Percentiles rank a stretch among this genome's conserved stretches.
Conservation (phyloP, 2,113 vertebrate genomes). For the Otis tarda region DNA sequence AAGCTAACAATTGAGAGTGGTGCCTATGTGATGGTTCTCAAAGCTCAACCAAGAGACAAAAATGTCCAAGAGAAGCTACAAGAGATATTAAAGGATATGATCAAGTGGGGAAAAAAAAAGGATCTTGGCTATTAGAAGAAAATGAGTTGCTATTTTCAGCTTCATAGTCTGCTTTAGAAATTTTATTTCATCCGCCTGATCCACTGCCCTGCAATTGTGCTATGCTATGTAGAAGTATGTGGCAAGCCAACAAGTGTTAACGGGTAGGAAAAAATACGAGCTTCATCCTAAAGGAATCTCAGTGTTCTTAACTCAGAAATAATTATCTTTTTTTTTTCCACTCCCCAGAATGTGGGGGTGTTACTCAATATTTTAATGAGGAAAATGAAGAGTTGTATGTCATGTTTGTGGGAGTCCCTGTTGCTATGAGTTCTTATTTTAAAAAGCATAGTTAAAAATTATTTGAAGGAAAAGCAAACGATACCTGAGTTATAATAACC, state of each 20-base stretch:
- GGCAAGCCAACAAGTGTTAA: background rate
- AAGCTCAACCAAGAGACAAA: background rate
- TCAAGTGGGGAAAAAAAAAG: background rate
- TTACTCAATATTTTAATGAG: background rate
- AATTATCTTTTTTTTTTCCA: background rate
- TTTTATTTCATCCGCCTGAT: background rate
- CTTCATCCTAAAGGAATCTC: background rate
- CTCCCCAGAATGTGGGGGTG: fast-evolving
- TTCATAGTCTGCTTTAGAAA: background rate
- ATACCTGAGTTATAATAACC: background rate
- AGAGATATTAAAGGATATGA: background rate
- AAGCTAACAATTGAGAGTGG: background rate
- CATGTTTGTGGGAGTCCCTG: background rate
- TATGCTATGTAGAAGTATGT: fast-evolving
- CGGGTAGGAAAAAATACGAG: background rate
- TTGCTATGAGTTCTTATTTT: background rate
- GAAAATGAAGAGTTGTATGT: background rate
- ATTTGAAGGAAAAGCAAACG: background rate
- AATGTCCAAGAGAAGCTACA: background rate
- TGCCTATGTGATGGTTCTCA: background rate
- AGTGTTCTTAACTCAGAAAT: background rate
- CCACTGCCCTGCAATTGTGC: too few species aligned
- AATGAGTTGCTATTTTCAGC: background rate
- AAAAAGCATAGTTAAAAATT: background rate
- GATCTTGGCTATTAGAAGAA: background rate